phyloP scores from a whole-genome alignment of 1,140 invertebrate species.

The Neodiprion fabricii region DNA sequence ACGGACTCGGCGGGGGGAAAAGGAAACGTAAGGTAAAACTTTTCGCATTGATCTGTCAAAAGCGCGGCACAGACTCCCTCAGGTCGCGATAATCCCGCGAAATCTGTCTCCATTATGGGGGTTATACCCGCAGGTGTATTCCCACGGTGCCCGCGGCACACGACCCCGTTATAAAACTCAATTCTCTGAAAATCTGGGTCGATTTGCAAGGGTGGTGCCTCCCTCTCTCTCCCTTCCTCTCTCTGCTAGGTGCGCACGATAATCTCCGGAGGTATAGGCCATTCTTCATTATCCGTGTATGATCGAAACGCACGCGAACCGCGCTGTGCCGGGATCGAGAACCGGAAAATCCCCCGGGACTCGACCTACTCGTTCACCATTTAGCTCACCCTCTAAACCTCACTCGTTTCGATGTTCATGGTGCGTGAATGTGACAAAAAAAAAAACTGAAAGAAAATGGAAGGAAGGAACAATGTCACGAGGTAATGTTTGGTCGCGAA shows the following conservation, averaged over 20 bases:
- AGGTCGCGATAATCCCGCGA: conserved; percentile 16
- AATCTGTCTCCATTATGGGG: conserved; percentile 41
- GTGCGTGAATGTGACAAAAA: too few species aligned
- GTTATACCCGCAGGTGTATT: conserved; percentile 32
- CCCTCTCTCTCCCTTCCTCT: background rate
- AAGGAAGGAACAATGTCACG: too few species aligned
- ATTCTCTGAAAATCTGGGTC: conserved; percentile 27
- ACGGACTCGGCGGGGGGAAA: background rate
- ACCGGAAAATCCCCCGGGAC: background rate
- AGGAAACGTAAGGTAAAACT: background rate
- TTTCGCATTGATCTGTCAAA: background rate
- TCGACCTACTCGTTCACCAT: background rate
- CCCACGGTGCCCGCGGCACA: conserved; percentile 34
- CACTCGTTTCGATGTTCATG: too few species aligned
- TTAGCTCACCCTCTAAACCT: too few species aligned
- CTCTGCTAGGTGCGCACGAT: background rate
- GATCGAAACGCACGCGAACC: background rate
- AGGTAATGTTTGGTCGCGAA: too few species aligned
- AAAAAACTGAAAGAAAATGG: too few species aligned
- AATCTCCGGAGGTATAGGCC: background rate
- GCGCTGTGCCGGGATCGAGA: background rate
- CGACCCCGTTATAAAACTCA: conserved; percentile 27
- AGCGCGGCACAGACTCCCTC: background rate
- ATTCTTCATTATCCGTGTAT: background rate
- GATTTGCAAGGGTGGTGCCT: conserved; percentile 9